Evolutionary conservation across 1,140 invertebrate species (phyloP).

Genomic region (Chymomyza costata): DNA sequence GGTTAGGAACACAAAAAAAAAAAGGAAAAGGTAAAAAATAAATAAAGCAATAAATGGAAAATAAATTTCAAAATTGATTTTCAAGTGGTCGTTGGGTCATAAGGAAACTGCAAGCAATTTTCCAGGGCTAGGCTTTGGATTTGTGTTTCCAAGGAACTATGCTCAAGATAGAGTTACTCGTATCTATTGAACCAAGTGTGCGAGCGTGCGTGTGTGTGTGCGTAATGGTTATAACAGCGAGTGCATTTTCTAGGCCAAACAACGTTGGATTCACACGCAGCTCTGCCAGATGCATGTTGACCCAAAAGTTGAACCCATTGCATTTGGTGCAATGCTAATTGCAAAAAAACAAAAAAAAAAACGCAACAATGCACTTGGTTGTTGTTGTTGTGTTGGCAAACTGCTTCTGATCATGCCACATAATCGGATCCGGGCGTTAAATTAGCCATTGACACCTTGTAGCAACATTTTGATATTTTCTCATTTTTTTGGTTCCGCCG

Average conservation of each 20-base stretch:
- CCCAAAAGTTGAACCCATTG: neutral
- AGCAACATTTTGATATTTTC: too few species aligned
- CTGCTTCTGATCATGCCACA: constrained; percentile 6
- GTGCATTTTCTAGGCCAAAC: too few species aligned
- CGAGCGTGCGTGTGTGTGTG: too few species aligned
- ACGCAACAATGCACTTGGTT: too few species aligned
- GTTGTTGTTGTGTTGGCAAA: constrained; percentile 8
- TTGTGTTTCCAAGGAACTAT: constrained; percentile 4
- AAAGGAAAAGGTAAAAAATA: constrained; percentile 55
- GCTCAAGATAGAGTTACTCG: too few species aligned
- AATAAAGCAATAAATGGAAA: constrained; percentile 71
- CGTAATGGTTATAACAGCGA: too few species aligned
- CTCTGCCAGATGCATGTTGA: too few species aligned
- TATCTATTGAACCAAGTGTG: too few species aligned
- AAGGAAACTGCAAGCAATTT: too few species aligned
- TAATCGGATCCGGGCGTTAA: constrained; percentile 41
- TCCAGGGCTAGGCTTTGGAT: neutral
- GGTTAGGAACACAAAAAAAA: constrained; percentile 48
- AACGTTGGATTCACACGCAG: too few species aligned
- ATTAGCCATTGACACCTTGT: constrained; percentile 64
- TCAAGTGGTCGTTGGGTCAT: constrained; percentile 50
- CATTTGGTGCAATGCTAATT: constrained; percentile 34
- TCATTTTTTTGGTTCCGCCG: constrained; percentile 34
- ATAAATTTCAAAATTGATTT: constrained; percentile 68
- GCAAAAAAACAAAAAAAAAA: constrained; percentile 40